Base-by-base conservation (phyloP, 2,888 invertebrate species). In the Cheilosia urbana region DNA sequence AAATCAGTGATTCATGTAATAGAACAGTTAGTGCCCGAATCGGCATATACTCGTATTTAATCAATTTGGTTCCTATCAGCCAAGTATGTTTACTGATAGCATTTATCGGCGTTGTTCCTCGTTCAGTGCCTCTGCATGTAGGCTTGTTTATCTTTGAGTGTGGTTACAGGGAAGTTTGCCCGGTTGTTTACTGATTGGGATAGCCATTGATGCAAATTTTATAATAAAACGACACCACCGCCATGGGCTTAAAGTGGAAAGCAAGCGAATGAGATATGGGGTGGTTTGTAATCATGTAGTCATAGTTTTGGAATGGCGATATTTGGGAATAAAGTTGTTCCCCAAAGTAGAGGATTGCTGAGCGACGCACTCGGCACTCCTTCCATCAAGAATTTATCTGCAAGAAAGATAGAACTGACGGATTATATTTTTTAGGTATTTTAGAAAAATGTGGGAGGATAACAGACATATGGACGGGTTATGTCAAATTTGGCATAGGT, bases 21-120 rank as follows among this genome's bases (percentile, higher is more conserved):
- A 42, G 42, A 68, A 68, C 47, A 6, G 30, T 47, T 47, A 34
- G 19, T 57, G 11, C 11, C 37, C 27, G 30, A 58, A 30, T 37
- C 3, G 11, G 3, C 13, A 13, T 37, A 24, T 37, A 24, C 24
- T 24, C 24, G 13, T 37, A 27, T 49, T 40, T 51, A 66, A 58
- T 58, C 49, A 55, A 57, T 73, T 45, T 65, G 45, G 21, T 49
- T 49, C 6, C 66, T 66, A 75, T 75, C 66, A 40, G 40, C 30
- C 37, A 9, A 24, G 51, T 51, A 15, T 37, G 66, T 49, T 75
- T 49, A 49, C 15, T 71, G 60, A 66, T 66, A 66, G 65, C 34
- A 58, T 58, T 75, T 75, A 66, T 75, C 75, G 57, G 63, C 34
- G 13, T 17, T 58, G 55, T 57, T 49, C 24, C 55, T 47, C 7